A percentile compares a stretch with the other conserved stretches of the same genome.
phyloP scores from a whole-genome alignment of 2,797 vertebrate genomes.

The Molossus molossus region DNA sequence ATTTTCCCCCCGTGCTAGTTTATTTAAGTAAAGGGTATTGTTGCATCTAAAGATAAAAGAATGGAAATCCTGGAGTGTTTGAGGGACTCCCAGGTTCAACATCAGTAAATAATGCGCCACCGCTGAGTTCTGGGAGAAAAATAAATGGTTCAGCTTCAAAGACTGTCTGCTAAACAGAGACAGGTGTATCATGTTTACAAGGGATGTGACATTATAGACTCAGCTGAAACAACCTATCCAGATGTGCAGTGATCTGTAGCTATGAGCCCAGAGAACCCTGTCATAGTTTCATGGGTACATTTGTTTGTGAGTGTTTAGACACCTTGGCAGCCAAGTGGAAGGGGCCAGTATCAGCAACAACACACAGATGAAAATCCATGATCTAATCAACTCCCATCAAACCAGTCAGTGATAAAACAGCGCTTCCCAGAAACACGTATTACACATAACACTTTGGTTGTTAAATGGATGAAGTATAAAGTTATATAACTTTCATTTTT shows the following conservation, averaged over 20 bases:
- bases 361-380: constrained; percentile 77
- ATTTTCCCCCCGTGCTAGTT: neutral
- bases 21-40: constrained; percentile 9
- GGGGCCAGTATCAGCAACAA: constrained; percentile 62
- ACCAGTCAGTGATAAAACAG: constrained; percentile 73
- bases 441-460: constrained; percentile 80
- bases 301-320: constrained; percentile 72
- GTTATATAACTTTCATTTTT: constrained; percentile 79
- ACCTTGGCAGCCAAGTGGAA: constrained; percentile 72
- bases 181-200: constrained; percentile 82
- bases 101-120: constrained; percentile 40
- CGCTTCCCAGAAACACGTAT: constrained; percentile 73
- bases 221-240: constrained; percentile 73
- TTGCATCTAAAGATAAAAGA: neutral
- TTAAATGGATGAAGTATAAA: constrained; percentile 84
- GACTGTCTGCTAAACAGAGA: constrained; percentile 62
- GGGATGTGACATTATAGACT: constrained; percentile 78
- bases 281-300: constrained; percentile 77
- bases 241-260: constrained; percentile 80
- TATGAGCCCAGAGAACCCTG: constrained; percentile 72
- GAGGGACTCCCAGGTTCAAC: neutral
- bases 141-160: constrained; percentile 68
- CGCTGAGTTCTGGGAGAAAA: constrained; percentile 60
- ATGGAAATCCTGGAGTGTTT: constrained; percentile 20
- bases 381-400: constrained; percentile 83